Percentiles rank a stretch among this genome's conserved stretches.
Conservation (phyloP, 2,888 invertebrate species). For the Tetragonisca angustula region DNA sequence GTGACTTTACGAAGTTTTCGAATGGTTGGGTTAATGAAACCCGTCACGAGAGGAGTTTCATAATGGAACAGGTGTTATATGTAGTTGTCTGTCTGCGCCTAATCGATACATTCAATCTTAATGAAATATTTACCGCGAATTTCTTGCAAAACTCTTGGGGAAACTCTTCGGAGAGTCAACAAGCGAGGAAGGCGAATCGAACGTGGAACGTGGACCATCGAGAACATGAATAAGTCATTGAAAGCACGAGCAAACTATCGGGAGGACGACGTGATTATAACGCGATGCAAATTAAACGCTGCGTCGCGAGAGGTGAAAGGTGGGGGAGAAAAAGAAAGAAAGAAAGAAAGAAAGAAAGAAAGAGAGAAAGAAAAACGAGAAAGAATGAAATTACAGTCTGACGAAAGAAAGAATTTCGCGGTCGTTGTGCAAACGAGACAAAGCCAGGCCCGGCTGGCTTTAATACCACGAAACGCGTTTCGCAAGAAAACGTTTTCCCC, state of each 20-base stretch:
- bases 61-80: not conserved
- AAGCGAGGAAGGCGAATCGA: not conserved
- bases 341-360: not conserved
- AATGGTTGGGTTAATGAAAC: not conserved
- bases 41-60: not conserved
- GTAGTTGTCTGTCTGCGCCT: not conserved
- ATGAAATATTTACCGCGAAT: no score
- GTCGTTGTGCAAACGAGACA: slow-evolving; percentile 30
- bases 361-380: not conserved
- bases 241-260: no score
- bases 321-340: not conserved
- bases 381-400: slow-evolving; percentile 4
- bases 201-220: not conserved
- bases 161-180: not conserved
- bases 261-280: not conserved
- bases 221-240: not conserved
- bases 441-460: not conserved
- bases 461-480: slow-evolving; percentile 4
- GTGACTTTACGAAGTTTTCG: not conserved
- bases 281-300: not conserved
- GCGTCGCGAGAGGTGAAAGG: not conserved
- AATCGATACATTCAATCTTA: not conserved
- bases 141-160: no score
- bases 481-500: not conserved
- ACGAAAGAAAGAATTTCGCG: slow-evolving; percentile 18